Conservation (phyloP, 2,888 invertebrate genomes). For the Nymphalis urticae region DNA sequence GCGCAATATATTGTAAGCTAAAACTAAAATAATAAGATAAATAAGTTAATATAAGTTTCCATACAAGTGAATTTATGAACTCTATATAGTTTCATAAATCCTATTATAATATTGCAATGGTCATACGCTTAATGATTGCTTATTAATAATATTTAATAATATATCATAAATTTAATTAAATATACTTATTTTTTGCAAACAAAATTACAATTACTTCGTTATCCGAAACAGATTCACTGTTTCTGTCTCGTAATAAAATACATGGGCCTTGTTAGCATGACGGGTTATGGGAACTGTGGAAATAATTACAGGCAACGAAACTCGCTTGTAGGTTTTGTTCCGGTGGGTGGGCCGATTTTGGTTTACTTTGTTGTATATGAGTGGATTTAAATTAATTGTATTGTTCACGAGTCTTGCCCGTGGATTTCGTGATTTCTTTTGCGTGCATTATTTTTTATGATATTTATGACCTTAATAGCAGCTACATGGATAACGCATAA, state of each 20-base stretch:
- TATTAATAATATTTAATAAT: no score
- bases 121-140: neutral
- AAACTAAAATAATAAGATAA: no score
- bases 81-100: no score
- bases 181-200: neutral
- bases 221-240: conserved; percentile 60
- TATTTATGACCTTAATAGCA: no score
- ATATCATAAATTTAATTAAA: no score
- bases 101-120: neutral
- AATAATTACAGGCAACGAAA: conserved; percentile 38
- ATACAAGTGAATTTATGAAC: no score
- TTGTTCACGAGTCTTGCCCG: neutral
- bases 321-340: conserved; percentile 21
- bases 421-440: neutral
- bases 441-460: no score
- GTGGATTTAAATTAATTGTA: conserved; percentile 7
- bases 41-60: no score
- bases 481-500: no score
- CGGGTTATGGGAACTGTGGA: conserved; percentile 48
- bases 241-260: conserved; percentile 59
- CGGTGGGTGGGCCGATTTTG: conserved; percentile 25
- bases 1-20: no score
- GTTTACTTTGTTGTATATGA: conserved; percentile 11
- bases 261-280: conserved; percentile 52
- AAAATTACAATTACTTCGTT: conserved; percentile 51